Base-by-base conservation (phyloP, 2,113 vertebrate genomes). In the Arothron firmamentum region DNA sequence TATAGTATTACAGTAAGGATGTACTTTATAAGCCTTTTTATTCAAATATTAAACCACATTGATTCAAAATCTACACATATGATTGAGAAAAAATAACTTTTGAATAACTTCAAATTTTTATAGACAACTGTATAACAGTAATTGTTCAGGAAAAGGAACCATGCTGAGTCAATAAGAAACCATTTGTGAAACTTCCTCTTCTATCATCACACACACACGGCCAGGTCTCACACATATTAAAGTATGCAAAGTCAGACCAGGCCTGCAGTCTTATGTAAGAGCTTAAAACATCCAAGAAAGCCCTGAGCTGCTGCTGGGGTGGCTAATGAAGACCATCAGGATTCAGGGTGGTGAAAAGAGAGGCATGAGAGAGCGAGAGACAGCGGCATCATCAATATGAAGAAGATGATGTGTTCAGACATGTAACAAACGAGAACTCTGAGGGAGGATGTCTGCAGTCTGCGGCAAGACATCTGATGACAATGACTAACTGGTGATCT, bases 211-310 rank as follows among this genome's bases (percentile, higher is more conserved):
- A 47, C 45, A 46, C 45, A 47, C 45, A 47, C 45, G 8, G 16
- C 11, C 45, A 47, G 25, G 25, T 28, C 45, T 13, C 45, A 47
- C 45, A 47, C 45, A n/a, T n/a, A 55, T 5, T 28, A 62, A 23
- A 71, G 54, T 64, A 54, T 67, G 70, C 69, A 69, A 51, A 65
- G 68, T 67, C 53, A 45, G 70, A 60, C n/a, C 61, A 68, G 81
- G 55, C 34, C 78, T 74, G 82, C 80, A 79, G 73, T 79, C 52
- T 84, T 80, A 75, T 71, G 46, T 84, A 81, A 86, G 49, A 83
- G 51, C 63, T 62, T 59, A 48, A 64, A 84, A 61, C 67, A 72
- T 70, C 70, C 54, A 55, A 81, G 59, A 69, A 71, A 63, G 20
- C 43, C 65, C 59, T 50, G 74, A 54, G 31, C 46, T 51, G 61